phyloP scores from a whole-genome alignment of 2,888 invertebrate genomes.

The Cephus pygmeus region DNA sequence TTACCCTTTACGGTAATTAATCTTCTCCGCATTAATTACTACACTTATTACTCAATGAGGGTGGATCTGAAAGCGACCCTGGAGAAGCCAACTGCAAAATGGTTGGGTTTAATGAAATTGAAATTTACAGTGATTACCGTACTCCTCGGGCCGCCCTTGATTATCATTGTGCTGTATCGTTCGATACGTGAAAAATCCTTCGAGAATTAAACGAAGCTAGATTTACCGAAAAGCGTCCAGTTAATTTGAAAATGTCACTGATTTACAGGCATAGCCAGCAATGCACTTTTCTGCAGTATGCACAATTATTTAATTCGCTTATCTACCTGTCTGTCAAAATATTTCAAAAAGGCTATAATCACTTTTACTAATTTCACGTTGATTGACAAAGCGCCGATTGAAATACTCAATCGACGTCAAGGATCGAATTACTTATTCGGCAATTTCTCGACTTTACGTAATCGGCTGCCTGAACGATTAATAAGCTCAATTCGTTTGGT shows the following conservation, averaged over 20 bases:
- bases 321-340: background rate
- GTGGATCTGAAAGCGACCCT: background rate
- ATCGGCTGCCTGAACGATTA: background rate
- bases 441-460: background rate
- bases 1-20: conserved; percentile 43
- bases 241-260: background rate
- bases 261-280: background rate
- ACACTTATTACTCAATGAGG: conserved; percentile 26
- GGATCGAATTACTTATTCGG: background rate
- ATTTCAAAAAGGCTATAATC: background rate
- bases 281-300: background rate
- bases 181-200: background rate
- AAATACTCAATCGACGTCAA: background rate
- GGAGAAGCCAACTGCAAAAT: background rate
- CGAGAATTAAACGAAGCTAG: background rate
- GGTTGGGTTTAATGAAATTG: background rate
- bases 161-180: background rate
- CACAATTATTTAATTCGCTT: background rate
- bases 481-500: conserved; percentile 1
- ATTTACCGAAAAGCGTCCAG: background rate
- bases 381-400: background rate
- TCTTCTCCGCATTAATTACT: conserved; percentile 44
- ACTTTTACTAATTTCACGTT: background rate
- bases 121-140: background rate
- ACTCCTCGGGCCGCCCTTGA: background rate